Percentiles rank a stretch among this genome's conserved stretches.
Conservation (phyloP, 2,113 vertebrate species). For the Rhadina sibilatrix region DNA sequence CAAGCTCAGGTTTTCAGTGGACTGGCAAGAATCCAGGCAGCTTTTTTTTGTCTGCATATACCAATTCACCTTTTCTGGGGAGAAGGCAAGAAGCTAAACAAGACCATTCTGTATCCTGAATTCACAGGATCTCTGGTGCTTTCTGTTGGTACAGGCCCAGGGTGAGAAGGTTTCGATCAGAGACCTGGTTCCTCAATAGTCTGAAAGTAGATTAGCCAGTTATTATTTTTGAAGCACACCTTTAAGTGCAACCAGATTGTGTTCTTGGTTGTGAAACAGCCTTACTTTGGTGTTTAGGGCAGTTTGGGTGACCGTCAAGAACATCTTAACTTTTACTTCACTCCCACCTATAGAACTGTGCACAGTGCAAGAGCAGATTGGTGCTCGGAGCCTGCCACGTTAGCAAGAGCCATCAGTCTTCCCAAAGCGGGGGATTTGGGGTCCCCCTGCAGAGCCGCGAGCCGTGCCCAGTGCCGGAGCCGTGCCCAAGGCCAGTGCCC, state of each 20-base stretch:
- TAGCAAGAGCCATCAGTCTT: not conserved
- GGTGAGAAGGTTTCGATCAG: not conserved
- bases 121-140: not conserved
- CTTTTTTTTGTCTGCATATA: not conserved
- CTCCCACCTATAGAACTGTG: not conserved
- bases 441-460: not conserved
- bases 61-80: not conserved
- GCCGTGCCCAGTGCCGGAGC: too few relatives aligned
- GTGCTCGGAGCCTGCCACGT: not conserved
- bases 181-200: not conserved
- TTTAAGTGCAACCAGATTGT: not conserved
- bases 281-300: not conserved
- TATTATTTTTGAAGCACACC: not conserved
- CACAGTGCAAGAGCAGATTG: not conserved
- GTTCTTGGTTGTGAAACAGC: not conserved
- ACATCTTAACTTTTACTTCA: not conserved
- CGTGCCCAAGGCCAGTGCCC: too few relatives aligned
- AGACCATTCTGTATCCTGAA: not conserved
- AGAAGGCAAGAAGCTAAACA: not conserved
- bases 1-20: not conserved
- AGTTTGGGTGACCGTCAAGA: not conserved
- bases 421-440: fast-evolving
- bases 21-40: not conserved
- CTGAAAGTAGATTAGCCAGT: not conserved
- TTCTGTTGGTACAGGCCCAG: not conserved